phyloP scores from a whole-genome alignment of 2,113 vertebrate species.

The Podarcis muralis region DNA sequence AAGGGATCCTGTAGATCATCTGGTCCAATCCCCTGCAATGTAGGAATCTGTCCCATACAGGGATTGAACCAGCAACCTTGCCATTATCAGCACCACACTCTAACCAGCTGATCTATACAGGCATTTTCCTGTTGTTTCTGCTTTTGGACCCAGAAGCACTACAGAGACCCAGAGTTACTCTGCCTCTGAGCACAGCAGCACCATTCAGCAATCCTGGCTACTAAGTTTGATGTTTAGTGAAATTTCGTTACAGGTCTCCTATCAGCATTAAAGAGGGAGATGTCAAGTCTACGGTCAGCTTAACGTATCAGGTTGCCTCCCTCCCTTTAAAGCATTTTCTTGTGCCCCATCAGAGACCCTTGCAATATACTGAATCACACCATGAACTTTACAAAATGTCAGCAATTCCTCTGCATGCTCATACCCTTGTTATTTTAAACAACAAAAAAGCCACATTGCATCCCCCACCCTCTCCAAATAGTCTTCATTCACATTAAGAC shows the following conservation, averaged over 20 bases:
- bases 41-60: too few species aligned
- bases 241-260: not conserved
- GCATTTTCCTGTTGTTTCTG: not conserved
- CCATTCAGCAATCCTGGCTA: not conserved
- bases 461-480: constrained; percentile 33
- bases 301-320: constrained; percentile 1
- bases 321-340: constrained; percentile 39
- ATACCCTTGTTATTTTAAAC: constrained; percentile 50
- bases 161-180: not conserved
- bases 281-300: not conserved
- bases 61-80: too few species aligned
- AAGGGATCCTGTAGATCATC: too few species aligned
- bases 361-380: constrained; percentile 33
- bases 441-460: constrained; percentile 32
- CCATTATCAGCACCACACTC: too few species aligned
- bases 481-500: constrained; percentile 65
- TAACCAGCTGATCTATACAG: too few species aligned
- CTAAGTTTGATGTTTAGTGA: not conserved
- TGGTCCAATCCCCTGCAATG: too few species aligned
- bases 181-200: not conserved
- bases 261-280: not conserved
- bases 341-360: not conserved
- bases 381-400: constrained; percentile 69
- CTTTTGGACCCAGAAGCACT: not conserved
- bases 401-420: constrained; percentile 53